Base-by-base conservation (phyloP, 2,113 vertebrate species). In the Eidolon helvum region DNA sequence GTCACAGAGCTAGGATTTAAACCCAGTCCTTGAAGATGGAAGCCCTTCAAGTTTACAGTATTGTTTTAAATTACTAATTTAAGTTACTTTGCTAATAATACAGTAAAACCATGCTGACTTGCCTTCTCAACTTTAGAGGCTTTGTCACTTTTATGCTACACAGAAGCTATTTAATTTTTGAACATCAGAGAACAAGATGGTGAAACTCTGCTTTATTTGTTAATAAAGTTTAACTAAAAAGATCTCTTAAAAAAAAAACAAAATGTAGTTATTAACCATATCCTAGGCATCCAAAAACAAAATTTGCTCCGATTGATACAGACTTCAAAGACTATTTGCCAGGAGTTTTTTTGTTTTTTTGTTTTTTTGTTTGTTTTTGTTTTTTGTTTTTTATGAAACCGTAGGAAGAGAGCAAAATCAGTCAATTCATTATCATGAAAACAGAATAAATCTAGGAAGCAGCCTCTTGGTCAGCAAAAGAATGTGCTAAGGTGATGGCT, bases 381-480 rank as follows among this genome's bases (percentile, higher is more conserved):
- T 45, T 45, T 30, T 18, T 22, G 8, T 18, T 35, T 72, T 21
- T 11, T 10, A 48, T 35, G 33, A 68, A 93, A 86, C 48, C 63
- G 63, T 2, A 83, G 59, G 14, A 69, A 94, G 30, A 92, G 6
- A 18, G 78, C 68, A 74, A 59, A 66, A 59, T n/a, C 69, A 75
- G 35, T 86, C 35, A 50, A 50, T 26, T 63, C 57, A 84, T 22
- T 88, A 50, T 7, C 90, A 88, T 71, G 43, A 75, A 87, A 83
- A 85, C 22, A 74, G 57, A 94, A 93, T n/a, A 80, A 89, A 68
- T 72, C 18, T 35, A 57, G 83, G 63, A 26, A 80, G 57, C 14
- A 93, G 40, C 38, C 7, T 48, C 57, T 68, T 21, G 69, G 57
- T 91, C 78, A 96, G 94, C 72, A 93, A 93, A 83, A 90, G 28